Conservation (phyloP, 2,888 invertebrate species). For the Tetragonula carbonaria region DNA sequence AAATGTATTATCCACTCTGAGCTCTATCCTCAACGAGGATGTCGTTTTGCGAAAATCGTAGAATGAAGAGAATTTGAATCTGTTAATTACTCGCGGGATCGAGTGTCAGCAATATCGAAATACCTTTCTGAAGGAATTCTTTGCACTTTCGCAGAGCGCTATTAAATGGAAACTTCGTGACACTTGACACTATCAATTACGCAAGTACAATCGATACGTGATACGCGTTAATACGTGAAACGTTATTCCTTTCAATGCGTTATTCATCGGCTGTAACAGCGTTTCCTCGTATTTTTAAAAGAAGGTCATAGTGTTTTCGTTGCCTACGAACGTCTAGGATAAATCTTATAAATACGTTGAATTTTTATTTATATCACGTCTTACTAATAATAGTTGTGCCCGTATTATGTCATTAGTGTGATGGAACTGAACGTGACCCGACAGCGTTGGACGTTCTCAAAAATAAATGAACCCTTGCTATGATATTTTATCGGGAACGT, state of each 20-base stretch:
- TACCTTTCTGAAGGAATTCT: not conserved
- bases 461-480: not conserved
- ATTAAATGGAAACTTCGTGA: too few relatives aligned
- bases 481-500: not conserved
- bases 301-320: not conserved
- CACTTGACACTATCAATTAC: not conserved
- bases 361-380: constrained; percentile 16
- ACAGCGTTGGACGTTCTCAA: not conserved
- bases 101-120: not conserved
- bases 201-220: not conserved
- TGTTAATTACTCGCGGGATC: not conserved
- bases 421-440: not conserved
- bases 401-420: not conserved
- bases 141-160: too few relatives aligned
- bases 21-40: not conserved
- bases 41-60: not conserved
- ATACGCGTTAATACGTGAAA: not conserved
- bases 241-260: not conserved
- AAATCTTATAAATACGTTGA: not conserved
- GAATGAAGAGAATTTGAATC: not conserved
- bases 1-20: not conserved
- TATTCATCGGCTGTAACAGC: too few relatives aligned
- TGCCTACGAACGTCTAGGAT: not conserved
- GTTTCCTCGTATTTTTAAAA: not conserved
- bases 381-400: constrained; percentile 17